Evolutionary conservation across 2,888 invertebrate genomes (phyloP), one percentile per base, ranked within the genome.

Genomic region (Ganaspis brasiliensis): DNA sequence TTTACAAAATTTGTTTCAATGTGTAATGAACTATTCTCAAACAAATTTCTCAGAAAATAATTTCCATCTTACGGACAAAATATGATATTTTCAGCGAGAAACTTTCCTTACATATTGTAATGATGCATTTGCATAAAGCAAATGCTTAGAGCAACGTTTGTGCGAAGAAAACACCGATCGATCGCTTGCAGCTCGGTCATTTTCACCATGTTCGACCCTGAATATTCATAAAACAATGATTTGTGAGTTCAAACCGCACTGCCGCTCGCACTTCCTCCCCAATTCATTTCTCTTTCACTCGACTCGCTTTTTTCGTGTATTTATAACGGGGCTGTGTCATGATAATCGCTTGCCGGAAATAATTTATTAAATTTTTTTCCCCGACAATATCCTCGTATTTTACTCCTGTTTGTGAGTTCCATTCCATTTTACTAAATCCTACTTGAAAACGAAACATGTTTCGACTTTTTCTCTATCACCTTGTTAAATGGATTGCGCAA

Each of bases 181-280:
- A 87, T 87, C 82, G 83, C 52, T 75, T 77, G 74, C 77, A 73
- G 79, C 83, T 82, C 83, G 80, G 80, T 83, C 80, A 81, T 85
- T 84, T 84, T 85, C 79, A 78, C 81, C 61, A 37, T 63, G 63
- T 76, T 21, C 70, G 26, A 61, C 37, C 72, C 78, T 86, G 84
- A 87, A 87, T 87, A 87, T 87, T 87, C 87, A 87, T 87, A 87
- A 87, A 87, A 85, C 85, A 82, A 86, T 87, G 87, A 87, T 87
- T 87, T 87, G 84, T 87, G 82, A 82, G 85, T 86, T 85, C 84
- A 86, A 78, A 82, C 83, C 80, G 80, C 77, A 75, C 72, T 78
- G 82, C 75, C 82, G 81, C 81, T 81, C 79, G 80, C 80, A 77
- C 83, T 85, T 81, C 72, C 81, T 79, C 55, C 79, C 80, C 81